Percentiles rank a stretch among this genome's conserved stretches.
Conservation (phyloP, 2,113 vertebrate species). For the Actenoides lindsayi region DNA sequence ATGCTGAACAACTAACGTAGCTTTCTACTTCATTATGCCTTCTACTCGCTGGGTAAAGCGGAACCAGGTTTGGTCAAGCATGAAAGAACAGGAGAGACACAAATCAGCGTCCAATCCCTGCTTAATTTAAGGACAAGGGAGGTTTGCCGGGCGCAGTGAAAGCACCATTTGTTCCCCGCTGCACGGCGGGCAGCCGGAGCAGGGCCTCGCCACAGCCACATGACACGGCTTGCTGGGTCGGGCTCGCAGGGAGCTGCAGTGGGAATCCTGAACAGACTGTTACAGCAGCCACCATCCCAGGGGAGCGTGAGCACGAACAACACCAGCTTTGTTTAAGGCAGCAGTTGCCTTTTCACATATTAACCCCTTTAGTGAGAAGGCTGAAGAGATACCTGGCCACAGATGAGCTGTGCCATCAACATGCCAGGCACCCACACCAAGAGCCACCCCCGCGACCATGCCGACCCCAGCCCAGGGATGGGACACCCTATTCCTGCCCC, state of each 20-base stretch:
- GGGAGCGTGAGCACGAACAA: not conserved
- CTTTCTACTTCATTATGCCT: not conserved
- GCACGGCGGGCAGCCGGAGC: not conserved
- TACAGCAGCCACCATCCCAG: not conserved
- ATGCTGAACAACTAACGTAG: not conserved
- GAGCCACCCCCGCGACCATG: fast-evolving
- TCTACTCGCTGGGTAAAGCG: not conserved
- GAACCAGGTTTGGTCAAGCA: not conserved
- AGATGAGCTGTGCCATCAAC: not conserved
- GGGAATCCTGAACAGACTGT: not conserved
- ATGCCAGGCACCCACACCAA: fast-evolving
- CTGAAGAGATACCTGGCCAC: not conserved
- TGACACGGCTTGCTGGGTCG: not conserved
- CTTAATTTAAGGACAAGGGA: not conserved
- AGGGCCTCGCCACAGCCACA: not conserved
- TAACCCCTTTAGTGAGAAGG: not conserved
- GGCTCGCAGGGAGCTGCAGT: not conserved
- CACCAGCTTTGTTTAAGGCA: not conserved
- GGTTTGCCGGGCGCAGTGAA: not conserved
- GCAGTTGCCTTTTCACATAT: not conserved
- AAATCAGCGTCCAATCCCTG: not conserved
- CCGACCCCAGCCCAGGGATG: fast-evolving
- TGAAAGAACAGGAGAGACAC: not conserved
- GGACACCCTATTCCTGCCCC: not conserved
- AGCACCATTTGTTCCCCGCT: not conserved